These are phyloP conservation scores for Sicus ferrugineus DNA, from an alignment of 2,888 invertebrate genomes.

Conservation along the genomic window DNA sequence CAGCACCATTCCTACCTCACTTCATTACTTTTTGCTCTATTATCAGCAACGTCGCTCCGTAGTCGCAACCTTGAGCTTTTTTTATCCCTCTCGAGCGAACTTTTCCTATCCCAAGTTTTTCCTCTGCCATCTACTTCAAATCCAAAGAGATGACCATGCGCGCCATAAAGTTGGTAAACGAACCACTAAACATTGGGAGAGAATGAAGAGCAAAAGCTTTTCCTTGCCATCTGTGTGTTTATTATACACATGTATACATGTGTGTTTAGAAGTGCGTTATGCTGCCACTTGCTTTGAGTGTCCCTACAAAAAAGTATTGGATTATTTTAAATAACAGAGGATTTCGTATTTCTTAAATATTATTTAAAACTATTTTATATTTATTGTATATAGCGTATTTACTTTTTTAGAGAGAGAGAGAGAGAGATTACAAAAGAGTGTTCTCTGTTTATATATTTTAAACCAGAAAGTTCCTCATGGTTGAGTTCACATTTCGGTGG, in stretches of 20 bases:
- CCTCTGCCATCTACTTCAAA: neutral
- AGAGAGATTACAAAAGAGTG: neutral
- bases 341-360: no score
- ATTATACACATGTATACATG: neutral
- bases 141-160: neutral
- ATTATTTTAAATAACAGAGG: no score
- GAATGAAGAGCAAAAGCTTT: neutral
- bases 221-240: neutral
- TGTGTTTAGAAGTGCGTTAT: neutral
- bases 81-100: neutral
- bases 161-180: constrained; percentile 21
- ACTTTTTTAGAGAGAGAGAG: neutral
- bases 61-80: neutral
- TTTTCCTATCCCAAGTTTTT: constrained; percentile 35
- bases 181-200: constrained; percentile 1
- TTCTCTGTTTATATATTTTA: neutral
- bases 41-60: neutral
- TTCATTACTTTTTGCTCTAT: neutral
- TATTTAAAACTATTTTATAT: no score
- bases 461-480: neutral
- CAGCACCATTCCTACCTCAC: constrained; percentile 32
- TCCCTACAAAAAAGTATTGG: no score
- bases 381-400: no score
- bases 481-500: no score
- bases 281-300: neutral